Base-by-base conservation (phyloP, 2,113 vertebrate species). In the Calcarius ornatus region DNA sequence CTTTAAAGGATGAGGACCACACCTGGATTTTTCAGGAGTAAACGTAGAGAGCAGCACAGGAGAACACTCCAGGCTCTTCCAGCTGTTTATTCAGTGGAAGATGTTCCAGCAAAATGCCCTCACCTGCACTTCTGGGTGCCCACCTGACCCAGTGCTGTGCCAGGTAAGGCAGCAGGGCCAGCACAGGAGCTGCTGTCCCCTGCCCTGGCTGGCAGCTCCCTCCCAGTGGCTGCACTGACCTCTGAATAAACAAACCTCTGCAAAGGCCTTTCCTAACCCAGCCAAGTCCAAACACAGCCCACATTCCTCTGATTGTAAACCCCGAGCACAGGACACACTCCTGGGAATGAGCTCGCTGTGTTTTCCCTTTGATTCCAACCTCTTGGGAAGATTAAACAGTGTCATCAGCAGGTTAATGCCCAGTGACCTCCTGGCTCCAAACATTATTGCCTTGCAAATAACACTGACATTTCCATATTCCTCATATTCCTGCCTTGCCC, bases 331-430 rank as follows among this genome's bases (percentile, higher is more conserved):
- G 88, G 95, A 81, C 88, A 78, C 90, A 7, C 95, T 96, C 92
- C 82, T 81, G 93, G 96, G 95, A 96, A 93, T 5, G 38, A 79
- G 82, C 93, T 92, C 3, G 3, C 64, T 86, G 40, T 40, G 43
- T 81, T 96, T 90, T 72, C 81, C 88, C 93, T 96, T 95, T 94
- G 94, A 96, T 95, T 92, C 87, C 92, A 92, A 0, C 86, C 95
- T 96, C 97, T 96, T 87, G 88, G 97, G 94, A 97, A 96, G 96
- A 97, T 97, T 96, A 96, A 96, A 97, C 85, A 94, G 95, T 95
- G 95, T 96, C 91, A 96, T 64, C 88, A 40, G 81, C 95, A 93
- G 97, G 96, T 97, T 97, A 96, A 97, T 94, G 73, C 42, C 6
- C 48, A 78, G 56, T 93, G 95, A 97, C 95, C 97, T 90, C 94